Evolutionary conservation across 2,888 invertebrate species (phyloP), one percentile per base, ranked within the genome.

Genomic region (Antitype chi): DNA sequence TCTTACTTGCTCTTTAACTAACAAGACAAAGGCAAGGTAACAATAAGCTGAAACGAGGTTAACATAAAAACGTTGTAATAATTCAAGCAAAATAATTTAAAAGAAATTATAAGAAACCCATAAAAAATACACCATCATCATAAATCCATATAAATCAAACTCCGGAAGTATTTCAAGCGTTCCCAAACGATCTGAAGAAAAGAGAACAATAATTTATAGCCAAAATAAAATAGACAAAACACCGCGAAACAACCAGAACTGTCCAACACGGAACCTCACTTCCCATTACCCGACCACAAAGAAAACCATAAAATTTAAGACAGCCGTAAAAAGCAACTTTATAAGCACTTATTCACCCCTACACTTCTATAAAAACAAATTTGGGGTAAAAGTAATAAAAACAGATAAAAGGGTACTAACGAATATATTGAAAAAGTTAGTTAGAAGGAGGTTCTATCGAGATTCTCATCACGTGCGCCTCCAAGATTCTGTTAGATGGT

Each of bases 251-350:
- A 86, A 88, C 76, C 43, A 76, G 79, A 87, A 88, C 83, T 85
- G 82, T 86, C 87, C 60, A 70, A 87, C 87, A 91, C 87, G 89
- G 85, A 90, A 91, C 75, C 78, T 87, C 85, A 87, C 89, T 91
- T 85, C 86, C 87, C 87, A 87, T 87, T 82, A 76, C 60, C 38
- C 81, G 76, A 84, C 90, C 88, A 91, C 91, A 92, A 91, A 91
- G 87, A 85, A 79, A 88, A 87, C 80, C 88, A 90, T 94, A 92
- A 94, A 93, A 92, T 92, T 92, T 92, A 91, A 92, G 90, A 88
- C 88, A 86, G 87, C 82, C 82, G 83, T 93, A 93, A 94, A 94
- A 92, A 86, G 88, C 80, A 89, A 91, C 89, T 92, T 89, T 88
- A 89, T 91, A 92, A 92, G 89, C 90, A 89, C 90, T 91, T 89